Percentiles rank a stretch among this genome's conserved stretches.
phyloP scores from a whole-genome alignment of 1,140 invertebrate species.

The Leptinotarsa texana region DNA sequence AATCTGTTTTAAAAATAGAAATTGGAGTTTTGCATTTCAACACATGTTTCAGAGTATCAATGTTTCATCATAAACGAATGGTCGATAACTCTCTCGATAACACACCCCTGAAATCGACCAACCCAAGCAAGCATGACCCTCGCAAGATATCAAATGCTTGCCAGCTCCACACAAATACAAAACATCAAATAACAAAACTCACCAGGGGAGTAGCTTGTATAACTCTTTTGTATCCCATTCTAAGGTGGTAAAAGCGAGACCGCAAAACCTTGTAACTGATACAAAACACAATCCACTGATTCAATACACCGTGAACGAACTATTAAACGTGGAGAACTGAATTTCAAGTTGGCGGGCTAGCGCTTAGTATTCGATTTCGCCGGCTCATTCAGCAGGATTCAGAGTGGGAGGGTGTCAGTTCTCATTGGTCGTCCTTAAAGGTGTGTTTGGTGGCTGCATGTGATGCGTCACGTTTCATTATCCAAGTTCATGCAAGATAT shows the following conservation, averaged over 20 bases:
- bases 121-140: constrained; percentile 5
- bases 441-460: constrained; percentile 36
- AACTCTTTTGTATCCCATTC: constrained; percentile 36
- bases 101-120: constrained; percentile 11
- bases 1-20: constrained; percentile 13
- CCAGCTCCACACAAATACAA: neutral
- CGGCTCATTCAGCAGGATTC: neutral
- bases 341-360: neutral
- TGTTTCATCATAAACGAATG: neutral
- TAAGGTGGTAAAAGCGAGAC: neutral
- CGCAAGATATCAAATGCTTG: neutral
- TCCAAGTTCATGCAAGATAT: neutral
- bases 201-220: constrained; percentile 38
- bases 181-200: constrained; percentile 14
- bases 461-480: constrained; percentile 13
- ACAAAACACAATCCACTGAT: constrained; percentile 13
- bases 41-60: neutral
- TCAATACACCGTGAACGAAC: neutral
- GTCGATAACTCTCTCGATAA: constrained; percentile 12
- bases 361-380: neutral
- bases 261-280: neutral
- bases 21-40: too few species aligned
- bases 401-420: neutral
- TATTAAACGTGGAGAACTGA: constrained; percentile 3
- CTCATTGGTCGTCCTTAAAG: constrained; percentile 32